A percentile compares a stretch with the other conserved stretches of the same genome.
Evolutionary conservation across 2,797 vertebrate genomes (phyloP).

Genomic region (Phataginus tetradactyla): DNA sequence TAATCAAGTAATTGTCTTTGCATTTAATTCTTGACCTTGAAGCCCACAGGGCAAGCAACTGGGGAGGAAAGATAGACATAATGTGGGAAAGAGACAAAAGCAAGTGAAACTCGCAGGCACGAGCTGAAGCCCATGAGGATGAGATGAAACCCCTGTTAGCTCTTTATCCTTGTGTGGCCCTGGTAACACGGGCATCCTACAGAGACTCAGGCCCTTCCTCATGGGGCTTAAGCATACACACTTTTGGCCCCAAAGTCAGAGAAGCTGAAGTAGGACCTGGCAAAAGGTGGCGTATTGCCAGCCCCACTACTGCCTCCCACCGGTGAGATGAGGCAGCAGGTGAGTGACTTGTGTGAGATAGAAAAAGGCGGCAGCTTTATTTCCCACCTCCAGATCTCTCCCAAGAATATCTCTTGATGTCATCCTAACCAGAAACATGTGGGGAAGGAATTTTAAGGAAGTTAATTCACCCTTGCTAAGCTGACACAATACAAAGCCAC

Average conservation of each 20-base stretch:
- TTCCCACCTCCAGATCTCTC: not conserved
- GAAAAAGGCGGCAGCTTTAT: not conserved
- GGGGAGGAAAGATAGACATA: not conserved
- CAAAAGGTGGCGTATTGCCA: not conserved
- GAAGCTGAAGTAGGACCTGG: not conserved
- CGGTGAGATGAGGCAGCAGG: not conserved
- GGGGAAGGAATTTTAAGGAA: not conserved
- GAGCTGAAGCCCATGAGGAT: not conserved
- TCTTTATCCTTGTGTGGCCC: not conserved
- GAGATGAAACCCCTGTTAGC: not conserved
- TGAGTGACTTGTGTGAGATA: fast-evolving
- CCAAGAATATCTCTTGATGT: not conserved
- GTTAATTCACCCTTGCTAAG: not conserved
- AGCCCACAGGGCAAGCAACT: not conserved
- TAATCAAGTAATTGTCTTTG: not conserved
- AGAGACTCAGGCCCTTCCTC: not conserved
- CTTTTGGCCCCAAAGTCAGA: not conserved
- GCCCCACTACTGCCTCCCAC: not conserved
- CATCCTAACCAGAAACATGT: not conserved
- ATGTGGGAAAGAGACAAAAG: too few species aligned
- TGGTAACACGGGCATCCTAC: not conserved
- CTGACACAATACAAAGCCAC: not conserved
- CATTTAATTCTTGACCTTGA: not conserved
- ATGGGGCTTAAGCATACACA: not conserved
- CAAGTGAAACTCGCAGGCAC: not conserved